A percentile compares a stretch with the other conserved stretches of the same genome.
These are phyloP conservation scores for Saimiri boliviensis DNA, from an alignment of 2,113 vertebrate species.

Conservation along the genomic window DNA sequence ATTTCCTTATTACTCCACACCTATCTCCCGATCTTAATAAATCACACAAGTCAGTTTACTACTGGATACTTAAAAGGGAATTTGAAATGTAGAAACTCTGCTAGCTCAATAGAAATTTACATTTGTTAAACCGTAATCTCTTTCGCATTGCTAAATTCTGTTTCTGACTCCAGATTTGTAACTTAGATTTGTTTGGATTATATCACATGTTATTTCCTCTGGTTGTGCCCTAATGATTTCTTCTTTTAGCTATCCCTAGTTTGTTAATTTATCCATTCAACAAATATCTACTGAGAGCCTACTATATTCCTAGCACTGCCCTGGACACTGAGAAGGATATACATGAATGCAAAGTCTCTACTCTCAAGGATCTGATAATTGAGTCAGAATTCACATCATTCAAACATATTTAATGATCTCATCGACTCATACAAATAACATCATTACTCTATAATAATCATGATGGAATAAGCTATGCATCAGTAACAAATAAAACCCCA, in stretches of 20 bases:
- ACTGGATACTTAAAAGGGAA: not conserved
- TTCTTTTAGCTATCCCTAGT: not conserved
- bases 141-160: not conserved
- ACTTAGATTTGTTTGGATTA: not conserved
- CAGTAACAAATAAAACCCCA: not conserved
- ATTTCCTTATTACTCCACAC: not conserved
- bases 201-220: not conserved
- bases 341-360: not conserved
- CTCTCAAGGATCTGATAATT: not conserved
- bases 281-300: not conserved
- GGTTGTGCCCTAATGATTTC: not conserved
- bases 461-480: not conserved
- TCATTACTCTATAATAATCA: not conserved
- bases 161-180: not conserved
- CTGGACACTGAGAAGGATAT: not conserved
- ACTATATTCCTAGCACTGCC: not conserved
- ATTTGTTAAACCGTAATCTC: not conserved
- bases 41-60: not conserved
- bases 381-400: not conserved
- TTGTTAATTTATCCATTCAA: not conserved
- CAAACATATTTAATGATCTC: not conserved
- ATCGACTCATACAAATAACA: not conserved
- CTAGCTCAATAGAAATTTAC: not conserved
- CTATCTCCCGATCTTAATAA: not conserved
- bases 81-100: conserved; percentile 23